A percentile compares a stretch with the other conserved stretches of the same genome.
These are phyloP conservation scores for Crotalus viridis DNA, from an alignment of 2,113 vertebrate genomes.

Conservation along the genomic window DNA sequence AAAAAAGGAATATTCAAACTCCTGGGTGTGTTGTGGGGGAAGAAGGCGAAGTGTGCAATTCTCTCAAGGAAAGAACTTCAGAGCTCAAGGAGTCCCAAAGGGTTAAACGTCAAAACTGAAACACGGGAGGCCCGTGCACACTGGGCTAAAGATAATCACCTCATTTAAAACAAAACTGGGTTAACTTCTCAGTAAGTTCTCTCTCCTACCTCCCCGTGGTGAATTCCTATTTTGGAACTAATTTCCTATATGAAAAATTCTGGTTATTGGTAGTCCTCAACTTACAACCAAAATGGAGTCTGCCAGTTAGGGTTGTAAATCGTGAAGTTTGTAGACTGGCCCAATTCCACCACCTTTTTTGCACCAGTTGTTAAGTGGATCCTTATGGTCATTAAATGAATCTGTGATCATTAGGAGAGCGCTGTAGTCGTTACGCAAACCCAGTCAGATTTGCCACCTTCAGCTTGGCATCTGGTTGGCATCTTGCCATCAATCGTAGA, in stretches of 20 bases:
- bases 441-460: too few species aligned
- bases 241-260: neutral
- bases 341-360: too few species aligned
- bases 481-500: too few species aligned
- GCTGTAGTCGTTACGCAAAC: too few species aligned
- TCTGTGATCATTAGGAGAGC: too few species aligned
- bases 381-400: too few species aligned
- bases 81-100: neutral
- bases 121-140: neutral
- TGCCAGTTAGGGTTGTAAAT: too few species aligned
- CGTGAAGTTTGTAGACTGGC: too few species aligned
- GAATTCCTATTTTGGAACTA: neutral
- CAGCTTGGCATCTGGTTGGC: too few species aligned
- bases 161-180: neutral
- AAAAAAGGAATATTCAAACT: neutral
- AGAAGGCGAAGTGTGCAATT: neutral
- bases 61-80: neutral
- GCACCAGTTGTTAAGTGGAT: too few species aligned
- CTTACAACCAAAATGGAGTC: too few species aligned
- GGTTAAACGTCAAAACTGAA: neutral
- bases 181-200: neutral
- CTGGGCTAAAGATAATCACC: neutral
- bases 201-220: neutral
- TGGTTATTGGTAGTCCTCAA: too few species aligned
- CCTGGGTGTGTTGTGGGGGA: neutral